Evolutionary conservation across 2,888 invertebrate genomes (phyloP), one percentile per base, ranked within the genome.

Genomic region (Eristalis tenax): DNA sequence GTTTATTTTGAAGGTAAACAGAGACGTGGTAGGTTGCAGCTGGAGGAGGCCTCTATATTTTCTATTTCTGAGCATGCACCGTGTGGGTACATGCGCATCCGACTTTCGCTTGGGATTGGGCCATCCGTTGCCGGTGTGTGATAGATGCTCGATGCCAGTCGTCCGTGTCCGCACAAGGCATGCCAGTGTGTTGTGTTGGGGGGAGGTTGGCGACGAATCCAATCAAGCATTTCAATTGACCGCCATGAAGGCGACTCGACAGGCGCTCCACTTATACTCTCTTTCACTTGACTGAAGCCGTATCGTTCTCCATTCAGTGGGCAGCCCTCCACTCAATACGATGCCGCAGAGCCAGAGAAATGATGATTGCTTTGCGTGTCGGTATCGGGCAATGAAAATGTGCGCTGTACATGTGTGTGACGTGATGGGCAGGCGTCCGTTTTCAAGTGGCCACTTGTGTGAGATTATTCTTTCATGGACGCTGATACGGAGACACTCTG

Each of bases 191-290:
- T n/a, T 26, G 43, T n/a, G n/a, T 4, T 15, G 15, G n/a, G n/a
- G 50, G 50, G 4, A 68, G 75, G 79, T 87, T 83, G 76, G 87
- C 88, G 84, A 88, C 88, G 88, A 84, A 88, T 88, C 84, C 88
- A 88, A 88, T 84, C 80, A 84, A 81, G 88, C 88, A 74, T 84
- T 88, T 88, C 88, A 88, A 88, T 88, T 88, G 84, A 88, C 84
- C 88, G 88, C 76, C 87, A 87, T 76, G 79, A 83, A 83, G 87
- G 87, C 83, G 83, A 71, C 78, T 68, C 86, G 68, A 74, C 83
- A 78, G 85, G 82, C 85, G 85, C 85, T 85, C 59, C 73, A 85
- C 57, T 85, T 85, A 50, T n/a, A 56, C 23, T 81, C 81, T 71
- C 57, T 66, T 66, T 69, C 11, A 28, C 13, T 61, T 18, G 15